Evolutionary conservation across 2,797 vertebrate species (phyloP).

Genomic region (Clarias laeviceps): DNA sequence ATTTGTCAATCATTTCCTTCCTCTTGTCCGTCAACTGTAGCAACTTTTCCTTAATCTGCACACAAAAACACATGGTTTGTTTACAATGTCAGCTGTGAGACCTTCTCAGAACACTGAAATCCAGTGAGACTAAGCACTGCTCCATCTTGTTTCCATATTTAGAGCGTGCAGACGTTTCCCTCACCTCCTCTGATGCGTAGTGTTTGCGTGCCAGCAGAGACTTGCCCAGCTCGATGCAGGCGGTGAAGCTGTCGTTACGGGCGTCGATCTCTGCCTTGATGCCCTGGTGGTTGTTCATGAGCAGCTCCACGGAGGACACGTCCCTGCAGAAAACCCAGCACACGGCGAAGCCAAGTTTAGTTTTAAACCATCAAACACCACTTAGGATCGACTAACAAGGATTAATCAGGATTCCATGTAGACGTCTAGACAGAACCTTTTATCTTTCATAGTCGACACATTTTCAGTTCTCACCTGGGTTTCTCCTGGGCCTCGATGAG

Average conservation of each 20-base stretch:
- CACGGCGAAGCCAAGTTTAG: too few species aligned
- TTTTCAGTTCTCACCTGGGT: constrained; percentile 79
- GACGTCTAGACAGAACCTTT: too few species aligned
- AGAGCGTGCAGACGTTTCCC: constrained; percentile 5
- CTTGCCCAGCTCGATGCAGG: constrained; percentile 94
- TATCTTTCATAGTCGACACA: background rate
- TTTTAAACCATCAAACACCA: background rate
- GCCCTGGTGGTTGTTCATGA: constrained; percentile 98
- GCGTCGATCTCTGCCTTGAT: constrained; percentile 98
- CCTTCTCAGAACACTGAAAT: background rate
- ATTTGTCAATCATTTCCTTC: constrained; percentile 99
- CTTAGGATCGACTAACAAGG: background rate
- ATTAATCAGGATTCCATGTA: background rate
- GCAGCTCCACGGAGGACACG: constrained; percentile 94
- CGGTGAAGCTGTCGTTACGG: constrained; percentile 93
- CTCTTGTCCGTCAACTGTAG: constrained; percentile 94
- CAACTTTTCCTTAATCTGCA: constrained; percentile 93
- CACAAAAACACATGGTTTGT: too few species aligned
- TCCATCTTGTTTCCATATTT: background rate
- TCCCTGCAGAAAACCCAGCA: constrained; percentile 72
- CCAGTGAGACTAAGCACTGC: background rate
- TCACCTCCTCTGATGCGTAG: constrained; percentile 93
- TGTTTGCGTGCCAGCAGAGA: constrained; percentile 92
- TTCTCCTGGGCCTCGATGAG: constrained; percentile 96
- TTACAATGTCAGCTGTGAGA: background rate